Evolutionary conservation across 2,113 vertebrate species (phyloP).

Genomic region (Cynopterus brachyotis): DNA sequence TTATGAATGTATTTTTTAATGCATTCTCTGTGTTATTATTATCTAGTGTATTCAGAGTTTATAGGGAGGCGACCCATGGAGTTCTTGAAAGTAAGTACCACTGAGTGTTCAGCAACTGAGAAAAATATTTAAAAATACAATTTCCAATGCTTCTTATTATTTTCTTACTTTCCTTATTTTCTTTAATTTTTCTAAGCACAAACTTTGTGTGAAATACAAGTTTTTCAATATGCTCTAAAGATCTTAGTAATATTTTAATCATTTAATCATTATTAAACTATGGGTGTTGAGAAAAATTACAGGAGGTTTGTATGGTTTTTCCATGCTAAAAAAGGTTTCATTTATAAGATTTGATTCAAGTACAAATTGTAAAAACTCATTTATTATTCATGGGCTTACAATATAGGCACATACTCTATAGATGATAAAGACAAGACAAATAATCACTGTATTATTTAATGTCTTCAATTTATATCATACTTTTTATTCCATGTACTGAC

Average conservation of each 20-base stretch:
- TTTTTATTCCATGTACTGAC: neutral
- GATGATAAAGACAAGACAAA: neutral
- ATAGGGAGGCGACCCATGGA: neutral
- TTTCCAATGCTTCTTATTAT: neutral
- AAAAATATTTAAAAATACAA: conserved; percentile 34
- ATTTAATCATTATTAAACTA: conserved; percentile 32
- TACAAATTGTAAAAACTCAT: conserved; percentile 26
- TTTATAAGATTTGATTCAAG: conserved; percentile 22
- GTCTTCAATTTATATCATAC: neutral
- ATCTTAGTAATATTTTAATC: conserved; percentile 18
- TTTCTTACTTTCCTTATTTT: neutral
- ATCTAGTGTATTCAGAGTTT: neutral
- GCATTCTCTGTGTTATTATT: neutral
- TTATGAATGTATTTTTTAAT: conserved; percentile 29
- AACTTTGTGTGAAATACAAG: neutral
- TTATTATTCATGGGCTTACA: neutral
- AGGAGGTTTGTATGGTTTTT: neutral
- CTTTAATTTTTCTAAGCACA: conserved; percentile 5
- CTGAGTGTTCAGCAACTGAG: neutral
- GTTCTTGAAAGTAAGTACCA: neutral
- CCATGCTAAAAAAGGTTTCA: conserved; percentile 10
- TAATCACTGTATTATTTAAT: neutral
- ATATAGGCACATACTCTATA: neutral
- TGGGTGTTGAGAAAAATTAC: neutral
- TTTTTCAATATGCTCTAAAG: neutral